Evolutionary conservation across 2,797 vertebrate species (phyloP).

Genomic region (Mallotus villosus): DNA sequence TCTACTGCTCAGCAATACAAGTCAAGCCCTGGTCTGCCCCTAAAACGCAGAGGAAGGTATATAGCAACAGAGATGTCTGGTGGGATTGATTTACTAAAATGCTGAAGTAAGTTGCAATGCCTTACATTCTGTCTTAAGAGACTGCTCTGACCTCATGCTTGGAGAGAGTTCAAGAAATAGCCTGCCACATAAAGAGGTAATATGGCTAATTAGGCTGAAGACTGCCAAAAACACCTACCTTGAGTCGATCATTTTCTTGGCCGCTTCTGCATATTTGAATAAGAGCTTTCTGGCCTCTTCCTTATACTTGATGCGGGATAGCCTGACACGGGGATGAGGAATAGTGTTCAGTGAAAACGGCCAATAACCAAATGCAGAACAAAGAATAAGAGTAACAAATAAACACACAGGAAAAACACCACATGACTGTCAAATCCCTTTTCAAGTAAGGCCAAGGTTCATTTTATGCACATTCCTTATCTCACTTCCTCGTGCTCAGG

Average conservation of each 20-base stretch:
- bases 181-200: background rate
- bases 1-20: too few species aligned
- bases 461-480: background rate
- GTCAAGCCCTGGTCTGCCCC: too few species aligned
- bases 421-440: too few species aligned
- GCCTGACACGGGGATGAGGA: slow-evolving; percentile 64
- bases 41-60: too few species aligned
- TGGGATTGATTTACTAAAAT: too few species aligned
- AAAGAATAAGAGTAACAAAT: slow-evolving; percentile 1
- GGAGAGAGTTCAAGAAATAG: background rate
- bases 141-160: slow-evolving; percentile 1
- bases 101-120: background rate
- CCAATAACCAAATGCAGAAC: background rate
- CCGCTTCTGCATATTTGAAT: slow-evolving; percentile 96
- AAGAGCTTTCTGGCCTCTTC: slow-evolving; percentile 94
- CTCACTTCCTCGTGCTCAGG: background rate
- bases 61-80: too few species aligned
- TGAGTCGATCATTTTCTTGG: slow-evolving; percentile 95
- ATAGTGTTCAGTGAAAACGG: background rate
- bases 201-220: background rate
- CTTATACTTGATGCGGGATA: slow-evolving; percentile 97
- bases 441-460: background rate
- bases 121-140: background rate
- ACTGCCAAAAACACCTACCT: slow-evolving; percentile 74
- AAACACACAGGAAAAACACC: background rate